phyloP scores from a whole-genome alignment of 2,113 vertebrate genomes.

The Misgurnus anguillicaudatus region DNA sequence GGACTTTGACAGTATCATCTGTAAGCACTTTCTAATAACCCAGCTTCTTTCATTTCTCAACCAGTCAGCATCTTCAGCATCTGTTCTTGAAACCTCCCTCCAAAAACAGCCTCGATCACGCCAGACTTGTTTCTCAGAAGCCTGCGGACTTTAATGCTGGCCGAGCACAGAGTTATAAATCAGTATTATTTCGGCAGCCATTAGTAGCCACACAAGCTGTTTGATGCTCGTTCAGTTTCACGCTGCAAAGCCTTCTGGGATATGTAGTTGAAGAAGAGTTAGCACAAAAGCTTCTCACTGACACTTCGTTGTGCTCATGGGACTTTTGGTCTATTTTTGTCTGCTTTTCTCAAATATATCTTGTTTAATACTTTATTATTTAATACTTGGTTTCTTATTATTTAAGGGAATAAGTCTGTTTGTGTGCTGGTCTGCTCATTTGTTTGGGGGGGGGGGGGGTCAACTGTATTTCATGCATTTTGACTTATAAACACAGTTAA shows the following conservation, averaged over 20 bases:
- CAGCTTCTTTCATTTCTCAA: conserved; percentile 44
- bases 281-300: neutral
- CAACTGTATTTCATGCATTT: too few relatives aligned
- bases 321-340: neutral
- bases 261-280: neutral
- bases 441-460: too few relatives aligned
- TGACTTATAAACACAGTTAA: too few relatives aligned
- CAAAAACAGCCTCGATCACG: neutral
- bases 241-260: conserved; percentile 23
- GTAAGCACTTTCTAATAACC: conserved; percentile 55
- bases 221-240: conserved; percentile 36
- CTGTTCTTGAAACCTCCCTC: conserved; percentile 45
- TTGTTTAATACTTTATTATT: neutral
- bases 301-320: neutral
- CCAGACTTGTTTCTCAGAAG: neutral
- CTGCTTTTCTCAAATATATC: neutral
- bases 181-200: conserved; percentile 42
- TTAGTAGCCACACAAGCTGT: conserved; percentile 30
- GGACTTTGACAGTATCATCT: conserved; percentile 46
- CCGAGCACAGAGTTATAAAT: conserved; percentile 30
- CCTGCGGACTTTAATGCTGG: neutral
- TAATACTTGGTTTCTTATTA: neutral
- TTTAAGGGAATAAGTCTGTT: neutral
- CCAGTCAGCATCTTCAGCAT: conserved; percentile 56
- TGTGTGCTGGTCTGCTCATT: neutral